These are phyloP conservation scores for Lutraria lutraria DNA, from an alignment of 2,888 invertebrate genomes.

Conservation along the genomic window DNA sequence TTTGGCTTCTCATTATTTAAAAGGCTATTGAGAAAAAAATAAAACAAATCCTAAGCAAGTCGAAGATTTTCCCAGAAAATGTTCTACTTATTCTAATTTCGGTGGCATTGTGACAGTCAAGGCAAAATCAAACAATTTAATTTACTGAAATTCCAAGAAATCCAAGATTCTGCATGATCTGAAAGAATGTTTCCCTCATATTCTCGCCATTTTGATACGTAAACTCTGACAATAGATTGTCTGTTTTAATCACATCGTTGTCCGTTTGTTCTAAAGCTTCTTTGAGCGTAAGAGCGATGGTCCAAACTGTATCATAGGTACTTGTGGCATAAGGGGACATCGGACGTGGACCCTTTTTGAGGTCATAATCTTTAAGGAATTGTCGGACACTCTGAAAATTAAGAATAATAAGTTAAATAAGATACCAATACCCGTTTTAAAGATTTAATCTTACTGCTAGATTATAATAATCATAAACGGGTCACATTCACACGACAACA, in stretches of 20 bases:
- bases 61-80: too few species aligned
- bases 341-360: slow-evolving; percentile 80
- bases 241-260: neutral
- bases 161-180: slow-evolving; percentile 91
- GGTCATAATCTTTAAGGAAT: slow-evolving; percentile 89
- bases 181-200: slow-evolving; percentile 90
- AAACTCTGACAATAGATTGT: slow-evolving; percentile 89
- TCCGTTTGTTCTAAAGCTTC: slow-evolving; percentile 88
- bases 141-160: slow-evolving; percentile 96
- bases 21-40: too few species aligned
- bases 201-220: slow-evolving; percentile 91
- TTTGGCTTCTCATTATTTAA: too few species aligned
- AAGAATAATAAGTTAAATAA: neutral
- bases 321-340: slow-evolving; percentile 90
- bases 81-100: too few species aligned
- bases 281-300: slow-evolving; percentile 92
- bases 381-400: slow-evolving; percentile 89
- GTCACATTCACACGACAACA: too few species aligned
- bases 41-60: too few species aligned
- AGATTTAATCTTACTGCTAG: too few species aligned
- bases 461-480: too few species aligned
- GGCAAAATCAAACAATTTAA: slow-evolving; percentile 69
- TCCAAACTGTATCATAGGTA: slow-evolving; percentile 96
- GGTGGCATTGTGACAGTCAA: too few species aligned
- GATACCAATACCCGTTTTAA: too few species aligned